A percentile compares a stretch with the other conserved stretches of the same genome.
These are phyloP conservation scores for Heliconius sara DNA, from an alignment of 2,888 invertebrate species.

Conservation along the genomic window DNA sequence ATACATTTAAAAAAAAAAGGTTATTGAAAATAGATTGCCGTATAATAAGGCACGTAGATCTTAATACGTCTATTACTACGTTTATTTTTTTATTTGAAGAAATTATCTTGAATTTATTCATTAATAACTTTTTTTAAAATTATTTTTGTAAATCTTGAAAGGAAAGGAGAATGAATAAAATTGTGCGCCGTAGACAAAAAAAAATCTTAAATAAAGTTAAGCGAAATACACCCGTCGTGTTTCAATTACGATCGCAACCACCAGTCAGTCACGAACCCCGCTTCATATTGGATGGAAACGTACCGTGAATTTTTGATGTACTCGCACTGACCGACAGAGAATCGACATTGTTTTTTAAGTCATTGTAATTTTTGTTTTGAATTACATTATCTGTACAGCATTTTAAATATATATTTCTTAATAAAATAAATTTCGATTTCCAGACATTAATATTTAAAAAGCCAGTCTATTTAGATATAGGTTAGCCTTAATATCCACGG, in stretches of 20 bases:
- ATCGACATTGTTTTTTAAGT: conserved; percentile 5
- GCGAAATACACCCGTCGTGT: conserved; percentile 22
- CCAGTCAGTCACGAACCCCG: conserved; percentile 18
- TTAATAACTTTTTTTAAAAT: background rate
- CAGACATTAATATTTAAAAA: too few relatives aligned
- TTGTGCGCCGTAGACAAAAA: background rate
- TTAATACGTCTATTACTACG: too few relatives aligned
- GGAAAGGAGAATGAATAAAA: background rate
- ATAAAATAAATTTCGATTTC: too few relatives aligned
- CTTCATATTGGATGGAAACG: conserved; percentile 18
- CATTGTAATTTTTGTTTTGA: background rate
- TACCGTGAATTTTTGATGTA: conserved; percentile 21
- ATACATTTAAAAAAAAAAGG: too few relatives aligned
- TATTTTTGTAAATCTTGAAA: background rate
- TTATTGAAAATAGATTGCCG: too few relatives aligned
- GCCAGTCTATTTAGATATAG: too few relatives aligned
- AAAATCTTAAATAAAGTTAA: background rate
- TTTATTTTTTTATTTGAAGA: background rate
- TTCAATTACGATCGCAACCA: conserved; percentile 24
- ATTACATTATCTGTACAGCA: too few relatives aligned
- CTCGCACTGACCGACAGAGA: conserved; percentile 15
- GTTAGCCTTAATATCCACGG: too few relatives aligned
- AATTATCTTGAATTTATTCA: background rate
- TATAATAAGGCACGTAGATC: too few relatives aligned
- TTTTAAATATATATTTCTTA: too few relatives aligned